These are phyloP conservation scores for Dorcus parallelipipedus DNA, from an alignment of 2,888 invertebrate species.

Conservation along the genomic window DNA sequence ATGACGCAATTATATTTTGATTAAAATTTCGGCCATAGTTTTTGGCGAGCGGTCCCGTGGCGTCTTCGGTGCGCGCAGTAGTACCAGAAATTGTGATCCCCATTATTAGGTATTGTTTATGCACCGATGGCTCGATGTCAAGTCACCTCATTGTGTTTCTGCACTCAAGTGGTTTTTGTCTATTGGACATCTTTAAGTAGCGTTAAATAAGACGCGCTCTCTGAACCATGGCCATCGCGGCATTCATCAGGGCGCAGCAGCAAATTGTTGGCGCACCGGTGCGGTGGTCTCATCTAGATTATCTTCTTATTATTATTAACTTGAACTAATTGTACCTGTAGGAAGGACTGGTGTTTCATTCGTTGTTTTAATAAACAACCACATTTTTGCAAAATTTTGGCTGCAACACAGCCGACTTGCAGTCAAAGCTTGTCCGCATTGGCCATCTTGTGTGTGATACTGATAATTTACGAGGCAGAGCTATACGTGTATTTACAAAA, in stretches of 20 bases:
- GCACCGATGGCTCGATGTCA: conserved; percentile 30
- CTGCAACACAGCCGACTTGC: too few relatives aligned
- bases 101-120: conserved; percentile 28
- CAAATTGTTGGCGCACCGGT: conserved; percentile 32
- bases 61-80: background rate
- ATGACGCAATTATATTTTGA: conserved; percentile 35
- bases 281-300: conserved; percentile 36
- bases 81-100: background rate
- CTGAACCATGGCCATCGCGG: conserved; percentile 37
- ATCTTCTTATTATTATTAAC: conserved; percentile 28
- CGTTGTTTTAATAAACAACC: background rate
- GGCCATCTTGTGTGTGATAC: too few relatives aligned
- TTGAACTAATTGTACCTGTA: conserved; percentile 26
- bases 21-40: conserved; percentile 26
- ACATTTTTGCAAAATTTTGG: background rate
- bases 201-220: conserved; percentile 39
- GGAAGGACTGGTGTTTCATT: conserved; percentile 7
- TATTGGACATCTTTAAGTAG: conserved; percentile 41
- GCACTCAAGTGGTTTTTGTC: conserved; percentile 36
- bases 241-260: conserved; percentile 33
- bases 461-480: too few relatives aligned
- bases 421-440: too few relatives aligned
- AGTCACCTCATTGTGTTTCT: conserved; percentile 38
- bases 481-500: too few relatives aligned
- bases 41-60: conserved; percentile 11